Conservation (phyloP, 2,113 vertebrate species). For the Colistium nudipinnis region DNA sequence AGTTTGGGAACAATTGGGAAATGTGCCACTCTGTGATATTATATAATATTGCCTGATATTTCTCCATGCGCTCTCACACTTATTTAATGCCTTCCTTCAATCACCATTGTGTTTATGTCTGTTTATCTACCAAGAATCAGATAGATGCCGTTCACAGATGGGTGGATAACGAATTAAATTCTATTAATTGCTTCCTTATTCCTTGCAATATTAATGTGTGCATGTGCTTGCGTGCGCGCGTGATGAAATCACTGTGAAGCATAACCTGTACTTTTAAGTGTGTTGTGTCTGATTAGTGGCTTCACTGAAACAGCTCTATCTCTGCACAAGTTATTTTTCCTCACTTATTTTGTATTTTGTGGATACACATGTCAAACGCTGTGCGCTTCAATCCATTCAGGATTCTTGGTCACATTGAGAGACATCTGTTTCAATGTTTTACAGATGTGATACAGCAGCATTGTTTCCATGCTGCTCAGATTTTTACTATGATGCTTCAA, state of each 20-base stretch:
- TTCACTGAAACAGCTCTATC: slow-evolving; percentile 14
- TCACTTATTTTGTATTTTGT: neutral
- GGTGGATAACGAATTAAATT: slow-evolving; percentile 33
- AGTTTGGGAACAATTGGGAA: neutral
- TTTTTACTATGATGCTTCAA: too few species aligned
- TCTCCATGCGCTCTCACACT: slow-evolving; percentile 6
- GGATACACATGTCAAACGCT: neutral
- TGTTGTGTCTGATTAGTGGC: slow-evolving; percentile 12
- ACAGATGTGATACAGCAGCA: too few species aligned
- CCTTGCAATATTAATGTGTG: neutral
- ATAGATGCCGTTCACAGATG: slow-evolving; percentile 37
- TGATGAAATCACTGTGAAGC: slow-evolving; percentile 5
- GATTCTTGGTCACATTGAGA: too few species aligned
- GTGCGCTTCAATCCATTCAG: too few species aligned
- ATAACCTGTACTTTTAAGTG: slow-evolving; percentile 2
- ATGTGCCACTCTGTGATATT: neutral
- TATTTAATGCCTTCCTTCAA: neutral
- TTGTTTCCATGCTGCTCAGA: neutral
- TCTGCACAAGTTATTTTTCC: slow-evolving; percentile 5
- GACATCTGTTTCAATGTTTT: too few species aligned
- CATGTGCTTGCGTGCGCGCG: too few species aligned
- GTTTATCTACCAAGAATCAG: slow-evolving; percentile 3
- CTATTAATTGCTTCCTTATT: slow-evolving; percentile 19
- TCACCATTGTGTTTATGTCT: slow-evolving; percentile 22
- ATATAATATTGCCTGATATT: neutral